Conservation (phyloP, 2,113 vertebrate species). For the Mellivora capensis region DNA sequence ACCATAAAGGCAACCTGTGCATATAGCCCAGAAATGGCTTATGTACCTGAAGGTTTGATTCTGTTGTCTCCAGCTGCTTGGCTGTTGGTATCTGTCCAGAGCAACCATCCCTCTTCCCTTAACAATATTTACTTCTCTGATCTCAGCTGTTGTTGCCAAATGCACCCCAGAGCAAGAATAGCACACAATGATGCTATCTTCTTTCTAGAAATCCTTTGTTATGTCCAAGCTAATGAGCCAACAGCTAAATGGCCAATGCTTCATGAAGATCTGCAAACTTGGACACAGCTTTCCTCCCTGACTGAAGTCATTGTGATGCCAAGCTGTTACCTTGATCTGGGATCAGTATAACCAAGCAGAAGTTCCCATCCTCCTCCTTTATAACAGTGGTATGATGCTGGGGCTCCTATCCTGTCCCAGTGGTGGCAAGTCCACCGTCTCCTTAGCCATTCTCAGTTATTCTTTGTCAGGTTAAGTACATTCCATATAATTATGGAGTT, state of each 20-base stretch:
- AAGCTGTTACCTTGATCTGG: background rate
- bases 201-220: conserved; percentile 15
- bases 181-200: background rate
- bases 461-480: background rate
- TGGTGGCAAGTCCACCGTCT: background rate
- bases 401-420: background rate
- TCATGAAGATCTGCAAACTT: background rate
- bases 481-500: background rate
- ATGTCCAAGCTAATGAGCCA: background rate
- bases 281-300: background rate
- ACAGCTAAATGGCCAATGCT: background rate
- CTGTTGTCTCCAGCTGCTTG: background rate
- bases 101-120: background rate
- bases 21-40: background rate
- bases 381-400: background rate
- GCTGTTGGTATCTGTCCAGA: background rate
- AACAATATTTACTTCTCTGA: background rate
- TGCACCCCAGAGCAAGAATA: background rate
- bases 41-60: background rate
- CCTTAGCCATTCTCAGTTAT: background rate
- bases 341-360: background rate
- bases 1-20: background rate
- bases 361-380: background rate
- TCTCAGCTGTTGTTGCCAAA: background rate
- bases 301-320: background rate